Conservation (phyloP, 2,888 invertebrate species). For the Steinernema scapterisci region DNA sequence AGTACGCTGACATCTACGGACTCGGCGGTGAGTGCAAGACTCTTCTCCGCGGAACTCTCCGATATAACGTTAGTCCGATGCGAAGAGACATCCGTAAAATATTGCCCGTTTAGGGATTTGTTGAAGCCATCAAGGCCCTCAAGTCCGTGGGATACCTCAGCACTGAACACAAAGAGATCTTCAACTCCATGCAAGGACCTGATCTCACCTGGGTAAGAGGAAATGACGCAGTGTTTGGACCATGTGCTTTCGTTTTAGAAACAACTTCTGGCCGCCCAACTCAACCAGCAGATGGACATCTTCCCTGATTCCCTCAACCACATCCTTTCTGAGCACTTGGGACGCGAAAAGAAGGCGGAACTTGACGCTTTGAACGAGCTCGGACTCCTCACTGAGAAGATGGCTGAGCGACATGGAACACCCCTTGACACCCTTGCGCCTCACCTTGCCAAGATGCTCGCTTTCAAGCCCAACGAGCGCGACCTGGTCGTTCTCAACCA, state of each 20-base stretch:
- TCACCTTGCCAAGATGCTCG: constrained; percentile 72
- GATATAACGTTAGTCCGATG: constrained; percentile 76
- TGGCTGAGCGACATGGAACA: constrained; percentile 79
- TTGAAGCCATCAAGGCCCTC: constrained; percentile 84
- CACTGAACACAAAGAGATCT: constrained; percentile 81
- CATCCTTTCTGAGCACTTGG: constrained; percentile 80
- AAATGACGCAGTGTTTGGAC: neutral
- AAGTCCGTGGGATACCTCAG: constrained; percentile 86
- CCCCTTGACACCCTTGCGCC: constrained; percentile 91
- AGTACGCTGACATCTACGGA: constrained; percentile 85
- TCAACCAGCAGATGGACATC: constrained; percentile 84
- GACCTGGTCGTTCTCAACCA: constrained; percentile 93
- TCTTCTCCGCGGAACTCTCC: constrained; percentile 87
- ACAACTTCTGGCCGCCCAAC: constrained; percentile 81
- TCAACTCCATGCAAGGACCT: constrained; percentile 89
- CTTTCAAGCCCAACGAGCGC: constrained; percentile 76
- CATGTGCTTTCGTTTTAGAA: constrained; percentile 72
- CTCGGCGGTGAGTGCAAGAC: constrained; percentile 79
- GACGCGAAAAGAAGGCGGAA: constrained; percentile 55
- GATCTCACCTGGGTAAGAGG: constrained; percentile 85
- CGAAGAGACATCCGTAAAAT: no score
- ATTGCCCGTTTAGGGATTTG: constrained; percentile 78
- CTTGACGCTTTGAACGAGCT: constrained; percentile 70
- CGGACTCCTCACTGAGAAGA: constrained; percentile 82
- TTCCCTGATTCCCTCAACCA: constrained; percentile 90